Evolutionary conservation across 2,797 vertebrate species (phyloP).

Genomic region (Spheniscus humboldti): DNA sequence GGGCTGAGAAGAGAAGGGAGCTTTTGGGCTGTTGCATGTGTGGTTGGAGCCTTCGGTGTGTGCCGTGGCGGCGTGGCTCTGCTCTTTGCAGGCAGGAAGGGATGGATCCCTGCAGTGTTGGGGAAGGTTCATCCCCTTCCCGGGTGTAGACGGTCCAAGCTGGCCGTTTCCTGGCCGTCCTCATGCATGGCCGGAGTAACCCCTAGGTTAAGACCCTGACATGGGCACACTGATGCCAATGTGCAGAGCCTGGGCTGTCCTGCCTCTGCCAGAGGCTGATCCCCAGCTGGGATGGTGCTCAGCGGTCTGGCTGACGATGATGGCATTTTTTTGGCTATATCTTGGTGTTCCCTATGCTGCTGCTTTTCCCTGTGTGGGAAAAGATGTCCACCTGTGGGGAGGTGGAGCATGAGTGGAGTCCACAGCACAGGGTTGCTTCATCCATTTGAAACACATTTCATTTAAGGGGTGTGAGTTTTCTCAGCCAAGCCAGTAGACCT

Average conservation of each 20-base stretch:
- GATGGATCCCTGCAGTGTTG: fast-evolving
- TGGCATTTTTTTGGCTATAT: background rate
- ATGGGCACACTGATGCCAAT: background rate
- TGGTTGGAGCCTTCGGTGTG: fast-evolving
- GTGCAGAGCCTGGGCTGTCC: background rate
- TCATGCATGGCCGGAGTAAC: background rate
- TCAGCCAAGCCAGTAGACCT: background rate
- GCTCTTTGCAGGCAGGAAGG: background rate
- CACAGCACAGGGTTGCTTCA: background rate
- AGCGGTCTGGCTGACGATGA: background rate
- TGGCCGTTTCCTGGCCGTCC: background rate
- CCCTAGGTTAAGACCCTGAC: background rate
- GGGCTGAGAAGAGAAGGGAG: background rate
- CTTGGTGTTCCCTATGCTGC: background rate
- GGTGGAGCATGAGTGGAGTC: background rate
- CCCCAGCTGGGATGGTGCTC: background rate
- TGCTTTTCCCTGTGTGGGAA: background rate
- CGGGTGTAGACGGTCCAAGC: background rate
- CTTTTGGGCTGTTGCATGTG: fast-evolving
- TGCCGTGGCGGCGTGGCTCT: fast-evolving
- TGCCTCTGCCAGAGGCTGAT: background rate
- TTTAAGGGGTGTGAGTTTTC: background rate
- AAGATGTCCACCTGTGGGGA: background rate
- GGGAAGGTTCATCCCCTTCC: background rate
- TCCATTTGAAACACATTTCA: background rate